Evolutionary conservation across 2,113 vertebrate species (phyloP).

Genomic region (Calyptommatus sinebrachiatus): DNA sequence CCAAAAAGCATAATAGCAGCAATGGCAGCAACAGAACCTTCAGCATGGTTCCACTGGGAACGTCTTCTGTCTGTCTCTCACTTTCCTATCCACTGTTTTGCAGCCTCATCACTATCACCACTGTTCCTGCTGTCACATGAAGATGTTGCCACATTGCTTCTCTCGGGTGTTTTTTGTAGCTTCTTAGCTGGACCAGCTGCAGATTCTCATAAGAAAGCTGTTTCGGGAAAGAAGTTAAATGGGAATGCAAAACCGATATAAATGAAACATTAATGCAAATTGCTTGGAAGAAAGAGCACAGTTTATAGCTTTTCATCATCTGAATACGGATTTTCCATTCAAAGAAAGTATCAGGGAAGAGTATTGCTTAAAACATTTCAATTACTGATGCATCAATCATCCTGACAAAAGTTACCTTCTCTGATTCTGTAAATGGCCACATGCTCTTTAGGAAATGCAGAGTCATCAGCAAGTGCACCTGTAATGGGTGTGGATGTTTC

Average conservation of each 20-base stretch:
- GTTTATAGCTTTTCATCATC: slow-evolving; percentile 91
- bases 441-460: slow-evolving; percentile 90
- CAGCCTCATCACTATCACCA: too few relatives aligned
- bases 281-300: slow-evolving; percentile 85
- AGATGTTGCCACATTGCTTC: too few relatives aligned
- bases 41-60: too few relatives aligned
- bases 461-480: slow-evolving; percentile 83
- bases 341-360: slow-evolving; percentile 81
- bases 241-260: slow-evolving; percentile 87
- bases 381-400: slow-evolving; percentile 86
- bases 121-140: too few relatives aligned
- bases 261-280: slow-evolving; percentile 91
- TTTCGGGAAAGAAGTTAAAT: slow-evolving; percentile 91
- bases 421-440: slow-evolving; percentile 93
- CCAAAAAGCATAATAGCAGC: too few relatives aligned
- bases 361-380: slow-evolving; percentile 86
- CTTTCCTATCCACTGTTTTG: too few relatives aligned
- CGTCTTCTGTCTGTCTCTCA: too few relatives aligned
- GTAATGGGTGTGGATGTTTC: slow-evolving; percentile 83
- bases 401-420: slow-evolving; percentile 83
- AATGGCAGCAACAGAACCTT: too few relatives aligned
- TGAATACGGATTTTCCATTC: slow-evolving; percentile 85
- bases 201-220: slow-evolving; percentile 82
- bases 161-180: slow-evolving; percentile 61
- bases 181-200: slow-evolving; percentile 86